Evolutionary conservation across 2,113 vertebrate species (phyloP).

Genomic region (Callipepla californica): DNA sequence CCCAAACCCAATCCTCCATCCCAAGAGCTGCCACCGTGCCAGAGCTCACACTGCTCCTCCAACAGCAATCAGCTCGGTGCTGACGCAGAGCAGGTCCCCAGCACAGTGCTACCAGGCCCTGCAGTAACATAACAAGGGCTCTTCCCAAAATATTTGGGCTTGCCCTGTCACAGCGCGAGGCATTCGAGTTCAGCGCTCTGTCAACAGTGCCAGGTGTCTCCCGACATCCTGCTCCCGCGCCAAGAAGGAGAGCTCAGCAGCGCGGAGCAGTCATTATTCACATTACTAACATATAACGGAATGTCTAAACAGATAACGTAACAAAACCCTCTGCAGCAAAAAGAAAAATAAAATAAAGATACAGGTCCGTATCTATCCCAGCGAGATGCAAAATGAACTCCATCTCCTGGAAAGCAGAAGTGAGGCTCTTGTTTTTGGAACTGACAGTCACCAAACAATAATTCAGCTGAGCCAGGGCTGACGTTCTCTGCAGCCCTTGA

Average conservation of each 20-base stretch:
- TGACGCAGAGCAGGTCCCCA: not conserved
- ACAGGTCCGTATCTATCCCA: slow-evolving; percentile 57
- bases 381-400: slow-evolving; percentile 50
- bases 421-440: not conserved
- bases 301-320: slow-evolving; percentile 70
- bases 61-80: not conserved
- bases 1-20: slow-evolving; percentile 4
- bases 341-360: not conserved
- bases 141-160: slow-evolving; percentile 62
- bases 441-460: not conserved
- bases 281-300: slow-evolving; percentile 65
- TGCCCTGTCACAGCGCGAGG: slow-evolving; percentile 59
- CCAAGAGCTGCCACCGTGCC: not conserved
- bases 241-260: slow-evolving; percentile 62
- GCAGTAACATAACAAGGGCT: slow-evolving; percentile 58
- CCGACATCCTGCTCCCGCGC: slow-evolving; percentile 32
- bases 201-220: slow-evolving; percentile 64
- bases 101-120: slow-evolving; percentile 17
- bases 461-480: not conserved
- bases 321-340: slow-evolving; percentile 33
- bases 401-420: slow-evolving; percentile 33
- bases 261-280: slow-evolving; percentile 53
- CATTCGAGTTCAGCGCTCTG: slow-evolving; percentile 59
- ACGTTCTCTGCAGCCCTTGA: not conserved
- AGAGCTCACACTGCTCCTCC: slow-evolving; percentile 16